Evolutionary conservation across 2,113 vertebrate species (phyloP), one percentile per base, ranked within the genome.

Genomic region (Macquaria ambigua): DNA sequence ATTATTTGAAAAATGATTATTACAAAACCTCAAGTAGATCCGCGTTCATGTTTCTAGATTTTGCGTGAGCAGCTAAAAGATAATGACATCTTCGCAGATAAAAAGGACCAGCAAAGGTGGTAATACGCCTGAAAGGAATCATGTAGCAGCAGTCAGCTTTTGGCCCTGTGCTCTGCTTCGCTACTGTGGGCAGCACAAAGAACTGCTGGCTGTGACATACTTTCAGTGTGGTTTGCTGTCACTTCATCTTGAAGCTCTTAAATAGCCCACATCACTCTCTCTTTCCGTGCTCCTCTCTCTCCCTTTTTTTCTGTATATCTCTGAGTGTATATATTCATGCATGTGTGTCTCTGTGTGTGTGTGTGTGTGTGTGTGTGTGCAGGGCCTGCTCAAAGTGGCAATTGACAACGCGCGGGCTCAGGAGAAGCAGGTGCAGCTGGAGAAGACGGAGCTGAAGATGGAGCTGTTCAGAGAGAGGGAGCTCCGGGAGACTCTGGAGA

Each of bases 401-500:
- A 99, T 99, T 91, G 98, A 99, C 95, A 99, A 99, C 73, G 98
- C 98, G 18, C 96, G 98, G 90, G 98, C 98, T 95, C 98, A 99
- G 96, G 98, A 99, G 94, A 99, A 99, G 91, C 98, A 99, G 87
- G 98, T 99, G 83, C 98, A 99, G 89, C 96, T 99, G 96, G 98
- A 99, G 96, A 99, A 99, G 96, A 99, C 98, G 6, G 98, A 99
- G 93, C 94, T 99, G 94, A 99, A 99, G 96, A 99, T 99, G 98
- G 98, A 99, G 93, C 96, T 99, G 91, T 98, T 99, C 95, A 97
- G 98, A 93, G 98, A 99, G 95, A 90, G 98, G 93, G 98, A 99
- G 95, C 96, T 99, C 90, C 95, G 98, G 90, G 98, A 99, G 97
- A 98, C 97, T 37, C 96, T 99, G 93, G 98, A 99, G 96, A 99